These are phyloP conservation scores for Ophthalmolycus amberensis DNA, from an alignment of 2,113 vertebrate species.

Conservation along the genomic window DNA sequence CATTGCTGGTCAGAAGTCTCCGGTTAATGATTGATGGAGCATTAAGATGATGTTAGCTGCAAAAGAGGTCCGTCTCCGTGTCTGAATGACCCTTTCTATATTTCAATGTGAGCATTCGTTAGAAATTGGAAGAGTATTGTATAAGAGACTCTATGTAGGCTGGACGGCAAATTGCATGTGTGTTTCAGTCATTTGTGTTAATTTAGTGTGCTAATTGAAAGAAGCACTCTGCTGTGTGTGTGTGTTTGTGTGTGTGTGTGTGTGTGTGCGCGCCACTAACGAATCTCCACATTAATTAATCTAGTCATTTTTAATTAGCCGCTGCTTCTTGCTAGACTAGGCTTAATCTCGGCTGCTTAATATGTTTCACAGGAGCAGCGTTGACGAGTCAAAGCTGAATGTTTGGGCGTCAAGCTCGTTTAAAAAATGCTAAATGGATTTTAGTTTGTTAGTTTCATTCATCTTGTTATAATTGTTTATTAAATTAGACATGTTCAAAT, in stretches of 20 bases:
- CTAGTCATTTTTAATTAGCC: slow-evolving; percentile 81
- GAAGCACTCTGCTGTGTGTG: slow-evolving; percentile 22
- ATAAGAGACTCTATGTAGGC: background rate
- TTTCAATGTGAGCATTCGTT: background rate
- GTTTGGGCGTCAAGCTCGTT: slow-evolving; percentile 55
- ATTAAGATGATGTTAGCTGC: background rate
- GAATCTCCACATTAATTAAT: slow-evolving; percentile 79
- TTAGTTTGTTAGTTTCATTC: slow-evolving; percentile 65
- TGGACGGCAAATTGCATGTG: slow-evolving; percentile 11
- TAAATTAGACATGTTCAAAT: slow-evolving; percentile 29
- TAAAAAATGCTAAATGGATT: slow-evolving; percentile 65
- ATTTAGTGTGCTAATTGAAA: slow-evolving; percentile 65
- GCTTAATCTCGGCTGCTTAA: slow-evolving; percentile 69
- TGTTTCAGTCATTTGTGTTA: slow-evolving; percentile 18
- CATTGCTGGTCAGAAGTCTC: background rate
- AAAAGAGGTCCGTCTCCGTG: background rate
- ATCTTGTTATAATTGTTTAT: slow-evolving; percentile 52
- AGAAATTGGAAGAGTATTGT: background rate
- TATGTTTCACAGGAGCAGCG: slow-evolving; percentile 62
- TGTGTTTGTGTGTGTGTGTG: slow-evolving; percentile 18
- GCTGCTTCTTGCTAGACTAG: slow-evolving; percentile 68
- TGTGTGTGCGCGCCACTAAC: slow-evolving; percentile 54
- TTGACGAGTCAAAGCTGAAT: slow-evolving; percentile 51
- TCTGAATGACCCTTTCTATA: background rate
- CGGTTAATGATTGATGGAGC: background rate